A percentile compares a stretch with the other conserved stretches of the same genome.
Evolutionary conservation across 2,888 invertebrate genomes (phyloP).

Genomic region (Limenitis camilla): DNA sequence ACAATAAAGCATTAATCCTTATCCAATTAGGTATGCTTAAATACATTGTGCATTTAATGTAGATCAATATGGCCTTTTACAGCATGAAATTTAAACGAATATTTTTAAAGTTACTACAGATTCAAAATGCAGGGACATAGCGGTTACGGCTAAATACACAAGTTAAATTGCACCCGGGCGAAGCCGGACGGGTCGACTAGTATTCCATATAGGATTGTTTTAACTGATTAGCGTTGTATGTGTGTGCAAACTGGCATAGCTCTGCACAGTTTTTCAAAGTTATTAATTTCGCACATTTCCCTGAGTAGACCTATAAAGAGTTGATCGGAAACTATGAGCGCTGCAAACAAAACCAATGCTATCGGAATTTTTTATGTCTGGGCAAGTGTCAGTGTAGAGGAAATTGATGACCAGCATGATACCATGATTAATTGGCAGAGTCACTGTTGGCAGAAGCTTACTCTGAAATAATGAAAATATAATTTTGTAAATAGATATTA

Average conservation of each 20-base stretch:
- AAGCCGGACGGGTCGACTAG: too few species aligned
- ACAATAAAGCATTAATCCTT: too few species aligned
- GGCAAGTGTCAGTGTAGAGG: slow-evolving; percentile 81
- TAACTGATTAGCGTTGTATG: slow-evolving; percentile 83
- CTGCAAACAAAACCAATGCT: slow-evolving; percentile 83
- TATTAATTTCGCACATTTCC: slow-evolving; percentile 82
- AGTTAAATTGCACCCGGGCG: too few species aligned
- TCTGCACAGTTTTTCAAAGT: slow-evolving; percentile 85
- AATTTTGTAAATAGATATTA: too few species aligned
- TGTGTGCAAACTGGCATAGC: slow-evolving; percentile 82
- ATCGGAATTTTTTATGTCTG: slow-evolving; percentile 73
- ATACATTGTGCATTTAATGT: too few species aligned
- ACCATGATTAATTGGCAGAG: slow-evolving; percentile 75
- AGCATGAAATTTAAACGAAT: too few species aligned
- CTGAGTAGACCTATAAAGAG: slow-evolving; percentile 81
- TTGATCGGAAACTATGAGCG: slow-evolving; percentile 85
- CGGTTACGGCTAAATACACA: too few species aligned
- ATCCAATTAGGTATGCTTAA: too few species aligned
- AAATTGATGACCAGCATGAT: slow-evolving; percentile 81
- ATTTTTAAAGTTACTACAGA: too few species aligned
- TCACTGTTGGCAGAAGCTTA: slow-evolving; percentile 63
- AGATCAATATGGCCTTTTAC: too few species aligned
- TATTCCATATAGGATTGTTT: slow-evolving; percentile 84
- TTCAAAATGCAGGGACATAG: too few species aligned
- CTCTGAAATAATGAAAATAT: slow-evolving; percentile 62